Base-by-base conservation (phyloP, 2,113 vertebrate species). In the Prietella phreatophila region DNA sequence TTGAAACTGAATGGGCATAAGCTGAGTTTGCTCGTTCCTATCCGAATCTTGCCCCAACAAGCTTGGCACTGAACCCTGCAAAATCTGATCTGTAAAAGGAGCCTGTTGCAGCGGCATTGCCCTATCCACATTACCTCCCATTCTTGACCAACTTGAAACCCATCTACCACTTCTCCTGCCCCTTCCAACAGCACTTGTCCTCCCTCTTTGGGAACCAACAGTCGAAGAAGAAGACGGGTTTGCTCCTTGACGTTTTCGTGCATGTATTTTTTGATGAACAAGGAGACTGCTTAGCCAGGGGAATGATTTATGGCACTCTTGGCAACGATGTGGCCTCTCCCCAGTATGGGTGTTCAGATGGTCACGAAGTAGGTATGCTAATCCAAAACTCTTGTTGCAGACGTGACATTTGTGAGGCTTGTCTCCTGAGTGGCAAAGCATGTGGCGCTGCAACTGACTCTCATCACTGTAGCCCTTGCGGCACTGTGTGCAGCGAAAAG, bases 341-440 rank as follows among this genome's bases (percentile, higher is more conserved):
- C 95, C 95, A 0, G 95, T 96, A 91, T 96, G 95, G 1, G 95
- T 96, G 92, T 96, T 96, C 89, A 95, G 93, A 91, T 96, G 95
- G 89, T 96, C 95, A 3, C 95, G 95, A 22, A 96, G 94, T 89
- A 95, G 90, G 89, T 95, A 96, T 0, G 95, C 95, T 36, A 96
- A 89, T 1, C 94, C 93, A 25, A 96, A 96, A 90, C 95, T 96
- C 88, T 96, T 96, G 82, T 94, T 90, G 14, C 95, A 96, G 56
- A 93, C 85, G 56, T 94, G 87, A 81, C 95, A 96, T 91, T 95
- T 95, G 69, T 96, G 94, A 60, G 95, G 95, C 79, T 96, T 96
- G 80, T 96, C 95, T 0, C 95, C 94, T 0, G 93, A 94, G 84
- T 96, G 95, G 9, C 94, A 94, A n/a, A 95, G 67, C 95, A 96